Evolutionary conservation across 2,797 vertebrate genomes (phyloP), one percentile per base, ranked within the genome.

Genomic region (Melanogrammus aeglefinus): DNA sequence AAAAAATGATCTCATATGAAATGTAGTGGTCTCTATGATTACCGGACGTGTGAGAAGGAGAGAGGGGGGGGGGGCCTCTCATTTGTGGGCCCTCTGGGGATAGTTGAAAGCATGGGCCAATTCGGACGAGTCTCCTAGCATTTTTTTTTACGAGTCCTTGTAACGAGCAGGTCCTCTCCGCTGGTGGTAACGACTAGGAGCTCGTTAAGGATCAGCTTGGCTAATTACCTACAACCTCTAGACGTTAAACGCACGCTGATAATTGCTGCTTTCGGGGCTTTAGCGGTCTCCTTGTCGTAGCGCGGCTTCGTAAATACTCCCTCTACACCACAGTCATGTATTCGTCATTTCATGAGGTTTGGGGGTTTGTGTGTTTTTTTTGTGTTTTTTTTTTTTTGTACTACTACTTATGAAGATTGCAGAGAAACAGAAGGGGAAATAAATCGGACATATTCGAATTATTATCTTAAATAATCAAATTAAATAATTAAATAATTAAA

Each of bases 101-200:
- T 85, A 83, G 77, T 81, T 82, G 79, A 77, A 74, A 90, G 78
- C 84, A 81, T 84, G 82, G 78, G 78, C 86, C 81, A 88, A 88
- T 88, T 75, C 88, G 83, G 51, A 16, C 78, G 73, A 75, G 75
- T 83, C 84, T 90, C 85, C 78, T 78, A 81, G 79, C 69, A n/a
- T 27, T 83, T 87, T 78, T 92, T 92, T 92, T 92, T 92, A 92
- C 76, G 84, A 88, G 88, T 38, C 75, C 85, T 80, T 76, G 91
- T 88, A 92, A 90, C 83, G 74, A 80, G 39, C 2, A 36, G 36
- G 76, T 90, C 85, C 81, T 89, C 88, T 89, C 88, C 86, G 84
- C 84, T 73, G 85, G 86, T 86, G 89, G 90, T 90, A 88, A 92
- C 87, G 86, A 87, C 87, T 85, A 77, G 71, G 87, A 81, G 81